Base-by-base conservation (phyloP, 2,113 vertebrate genomes). In the Brienomyrus brachyistius region DNA sequence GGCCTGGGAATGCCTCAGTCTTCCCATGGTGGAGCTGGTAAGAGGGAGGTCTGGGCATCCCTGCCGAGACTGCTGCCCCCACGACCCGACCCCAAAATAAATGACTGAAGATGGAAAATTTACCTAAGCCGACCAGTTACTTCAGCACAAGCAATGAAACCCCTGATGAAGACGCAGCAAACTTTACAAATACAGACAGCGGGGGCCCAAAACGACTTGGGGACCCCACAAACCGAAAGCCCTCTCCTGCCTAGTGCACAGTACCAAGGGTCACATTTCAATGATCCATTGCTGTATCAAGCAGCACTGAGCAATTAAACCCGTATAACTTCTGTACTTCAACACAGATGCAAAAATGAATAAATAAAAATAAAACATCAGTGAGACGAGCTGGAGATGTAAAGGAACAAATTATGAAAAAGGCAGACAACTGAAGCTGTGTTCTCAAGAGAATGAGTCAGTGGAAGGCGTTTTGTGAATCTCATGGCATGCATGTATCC, bases 371-470 rank as follows among this genome's bases (percentile, higher is more conserved):
- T 77, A 5, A 35, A 35, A 13, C 1, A 35, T 35, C 70, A 77
- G 31, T 77, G n/a, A 77, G 15, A 77, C 40, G 31, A 43, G 11
- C 74, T 80, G 31, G 10, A 43, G 17, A 40, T 43, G 35, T 43
- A 40, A 80, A 43, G 74, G 74, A 43, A 43, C 74, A 80, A 19
- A 80, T 80, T 43, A 80, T 80, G 17, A 35, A 70, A 80, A 80
- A 80, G 13, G 35, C 19, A 80, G 74, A 80, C 35, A 43, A 80
- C 35, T 35, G 74, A 19, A 43, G 35, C 74, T 19, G 17, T 80
- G 11, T 80, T 80, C 74, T 80, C 74, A 80, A 43, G 74, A 80
- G 74, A 43, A 80, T 80, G 74, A 80, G 74, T 43, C 74, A 80
- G 74, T 19, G 31, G 11, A 80, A 43, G 74, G 74, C 35, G 35